Conservation (phyloP, 2,888 invertebrate species). For the Phrixothrix hirtus region DNA sequence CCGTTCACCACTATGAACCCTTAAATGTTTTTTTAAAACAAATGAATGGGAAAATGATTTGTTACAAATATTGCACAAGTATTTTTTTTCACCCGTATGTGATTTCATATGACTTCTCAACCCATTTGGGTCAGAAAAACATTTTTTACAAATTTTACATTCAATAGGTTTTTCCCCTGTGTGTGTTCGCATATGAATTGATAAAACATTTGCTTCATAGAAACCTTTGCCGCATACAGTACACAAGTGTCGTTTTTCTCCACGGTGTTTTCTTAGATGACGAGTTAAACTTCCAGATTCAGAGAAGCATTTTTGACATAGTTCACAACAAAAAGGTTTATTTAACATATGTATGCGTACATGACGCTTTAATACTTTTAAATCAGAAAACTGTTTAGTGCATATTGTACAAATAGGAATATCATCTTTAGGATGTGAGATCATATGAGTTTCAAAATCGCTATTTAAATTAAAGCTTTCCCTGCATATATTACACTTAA, state of each 20-base stretch:
- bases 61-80: constrained; percentile 43
- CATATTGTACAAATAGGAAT: constrained; percentile 44
- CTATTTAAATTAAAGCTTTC: constrained; percentile 43
- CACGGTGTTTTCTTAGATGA: constrained; percentile 47
- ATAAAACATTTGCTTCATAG: constrained; percentile 48
- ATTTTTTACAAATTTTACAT: constrained; percentile 44
- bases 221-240: constrained; percentile 49
- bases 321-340: constrained; percentile 46
- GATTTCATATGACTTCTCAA: constrained; percentile 46
- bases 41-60: constrained; percentile 49
- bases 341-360: constrained; percentile 45
- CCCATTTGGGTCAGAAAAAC: constrained; percentile 48
- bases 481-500: constrained; percentile 40
- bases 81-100: constrained; percentile 48
- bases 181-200: constrained; percentile 48
- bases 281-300: constrained; percentile 49
- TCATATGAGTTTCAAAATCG: constrained; percentile 45
- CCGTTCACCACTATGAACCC: constrained; percentile 46
- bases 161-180: constrained; percentile 49
- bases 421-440: constrained; percentile 43
- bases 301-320: constrained; percentile 45
- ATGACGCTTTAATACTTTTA: constrained; percentile 46
- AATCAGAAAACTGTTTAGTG: constrained; percentile 43
- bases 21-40: constrained; percentile 45
- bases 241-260: constrained; percentile 49